phyloP scores from a whole-genome alignment of 1,140 invertebrate species.

The Ditylenchus dipsaci region DNA sequence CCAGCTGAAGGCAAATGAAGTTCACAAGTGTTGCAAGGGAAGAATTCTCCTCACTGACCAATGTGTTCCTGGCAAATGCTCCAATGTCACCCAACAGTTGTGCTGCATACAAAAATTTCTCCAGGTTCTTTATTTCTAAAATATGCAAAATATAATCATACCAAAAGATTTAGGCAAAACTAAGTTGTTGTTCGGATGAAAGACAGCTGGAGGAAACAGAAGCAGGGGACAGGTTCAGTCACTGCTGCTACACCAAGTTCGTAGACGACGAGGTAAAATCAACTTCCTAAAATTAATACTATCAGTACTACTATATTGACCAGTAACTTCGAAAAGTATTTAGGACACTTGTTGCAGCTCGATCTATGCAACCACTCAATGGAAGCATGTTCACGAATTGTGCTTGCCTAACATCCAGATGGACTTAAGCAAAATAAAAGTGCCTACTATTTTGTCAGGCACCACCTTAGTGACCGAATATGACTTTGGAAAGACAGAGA shows the following conservation, averaged over 20 bases:
- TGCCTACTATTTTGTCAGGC: constrained; percentile 28
- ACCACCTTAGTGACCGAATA: constrained; percentile 31
- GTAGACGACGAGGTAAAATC: constrained; percentile 39
- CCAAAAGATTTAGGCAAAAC: constrained; percentile 47
- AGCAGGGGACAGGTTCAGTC: constrained; percentile 47
- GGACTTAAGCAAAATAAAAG: constrained; percentile 46
- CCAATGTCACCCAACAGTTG: constrained; percentile 50
- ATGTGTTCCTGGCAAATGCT: constrained; percentile 53
- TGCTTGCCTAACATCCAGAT: constrained; percentile 53
- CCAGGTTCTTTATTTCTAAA: constrained; percentile 36
- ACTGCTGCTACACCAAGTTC: constrained; percentile 50
- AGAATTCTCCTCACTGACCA: constrained; percentile 52
- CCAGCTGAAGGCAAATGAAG: constrained; percentile 27
- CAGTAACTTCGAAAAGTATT: background rate
- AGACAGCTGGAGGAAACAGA: constrained; percentile 30
- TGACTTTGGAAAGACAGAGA: constrained; percentile 49
- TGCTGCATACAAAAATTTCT: constrained; percentile 57
- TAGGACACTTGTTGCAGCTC: constrained; percentile 52
- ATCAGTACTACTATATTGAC: too few relatives aligned
- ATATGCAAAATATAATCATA: too few relatives aligned
- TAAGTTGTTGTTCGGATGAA: constrained; percentile 47
- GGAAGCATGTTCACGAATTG: constrained; percentile 49
- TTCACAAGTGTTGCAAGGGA: constrained; percentile 51
- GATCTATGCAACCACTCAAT: constrained; percentile 37
- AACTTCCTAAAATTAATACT: constrained; percentile 5